Evolutionary conservation across 2,888 invertebrate species (phyloP).

Genomic region (Torymus auratus): DNA sequence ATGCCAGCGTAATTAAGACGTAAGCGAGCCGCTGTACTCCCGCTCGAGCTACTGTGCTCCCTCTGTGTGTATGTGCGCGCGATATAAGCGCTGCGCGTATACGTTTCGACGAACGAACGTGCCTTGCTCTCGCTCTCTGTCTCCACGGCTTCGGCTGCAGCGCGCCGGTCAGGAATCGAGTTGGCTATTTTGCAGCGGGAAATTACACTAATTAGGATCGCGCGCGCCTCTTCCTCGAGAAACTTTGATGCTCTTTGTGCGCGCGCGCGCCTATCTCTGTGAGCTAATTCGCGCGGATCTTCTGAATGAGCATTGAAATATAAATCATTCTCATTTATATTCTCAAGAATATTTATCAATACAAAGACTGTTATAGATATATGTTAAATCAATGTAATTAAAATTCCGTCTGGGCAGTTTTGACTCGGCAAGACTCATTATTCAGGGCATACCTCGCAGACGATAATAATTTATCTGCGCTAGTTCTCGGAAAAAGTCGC

Average conservation of each 20-base stretch:
- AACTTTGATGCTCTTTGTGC: slow-evolving; percentile 34
- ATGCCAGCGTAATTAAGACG: slow-evolving; percentile 65
- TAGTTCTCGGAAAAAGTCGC: too few relatives aligned
- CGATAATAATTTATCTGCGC: too few relatives aligned
- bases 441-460: too few relatives aligned
- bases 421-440: too few relatives aligned
- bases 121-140: not conserved
- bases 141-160: too few relatives aligned
- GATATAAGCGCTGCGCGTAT: not conserved
- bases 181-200: slow-evolving; percentile 38
- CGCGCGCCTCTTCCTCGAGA: slow-evolving; percentile 15
- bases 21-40: slow-evolving; percentile 53
- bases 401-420: too few relatives aligned
- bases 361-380: too few relatives aligned
- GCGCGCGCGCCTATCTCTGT: too few relatives aligned
- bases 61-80: not conserved
- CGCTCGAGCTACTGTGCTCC: not conserved
- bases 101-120: not conserved
- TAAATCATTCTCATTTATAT: slow-evolving; percentile 6
- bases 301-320: slow-evolving; percentile 16
- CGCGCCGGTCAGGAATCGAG: slow-evolving; percentile 26
- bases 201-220: slow-evolving; percentile 53
- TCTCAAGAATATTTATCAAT: too few relatives aligned
- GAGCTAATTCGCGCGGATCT: too few relatives aligned
- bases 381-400: too few relatives aligned